phyloP scores from a whole-genome alignment of 2,797 vertebrate species.

The Typhlichthys subterraneus region DNA sequence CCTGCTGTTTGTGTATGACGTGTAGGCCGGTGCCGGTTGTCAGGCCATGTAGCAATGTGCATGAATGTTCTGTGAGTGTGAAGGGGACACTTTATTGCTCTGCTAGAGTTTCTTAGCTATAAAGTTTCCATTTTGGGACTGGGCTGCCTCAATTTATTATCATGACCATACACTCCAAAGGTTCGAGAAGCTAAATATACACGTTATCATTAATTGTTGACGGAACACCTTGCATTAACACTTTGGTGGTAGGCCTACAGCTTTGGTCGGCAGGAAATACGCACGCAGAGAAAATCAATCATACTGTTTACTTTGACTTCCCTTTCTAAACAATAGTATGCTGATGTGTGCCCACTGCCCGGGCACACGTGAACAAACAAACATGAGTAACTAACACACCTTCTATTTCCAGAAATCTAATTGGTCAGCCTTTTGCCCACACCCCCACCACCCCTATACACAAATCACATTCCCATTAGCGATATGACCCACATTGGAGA shows the following conservation, averaged over 20 bases:
- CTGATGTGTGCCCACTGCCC: neutral
- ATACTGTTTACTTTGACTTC: neutral
- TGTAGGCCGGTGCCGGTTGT: slow-evolving; percentile 11
- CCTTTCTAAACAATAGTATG: neutral
- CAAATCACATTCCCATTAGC: neutral
- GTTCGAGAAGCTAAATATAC: slow-evolving; percentile 30
- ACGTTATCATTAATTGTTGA: slow-evolving; percentile 1
- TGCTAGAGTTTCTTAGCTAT: slow-evolving; percentile 45
- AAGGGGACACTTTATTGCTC: slow-evolving; percentile 34
- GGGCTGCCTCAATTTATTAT: slow-evolving; percentile 26
- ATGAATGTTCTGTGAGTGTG: slow-evolving; percentile 1
- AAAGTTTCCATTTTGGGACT: slow-evolving; percentile 34
- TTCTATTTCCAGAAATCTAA: slow-evolving; percentile 42
- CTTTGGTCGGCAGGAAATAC: neutral
- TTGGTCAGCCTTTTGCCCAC: slow-evolving; percentile 54
- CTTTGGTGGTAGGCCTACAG: neutral
- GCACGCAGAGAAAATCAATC: slow-evolving; percentile 4
- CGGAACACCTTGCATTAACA: slow-evolving; percentile 13
- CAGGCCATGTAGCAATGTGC: slow-evolving; percentile 25
- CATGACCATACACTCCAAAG: slow-evolving; percentile 25
- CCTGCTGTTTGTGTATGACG: slow-evolving; percentile 14
- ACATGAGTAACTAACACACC: slow-evolving; percentile 43
- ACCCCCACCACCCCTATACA: slow-evolving; percentile 29
- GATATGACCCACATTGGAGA: slow-evolving; percentile 49
- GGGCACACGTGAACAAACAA: neutral